These are phyloP conservation scores for Danionella cerebrum DNA, from an alignment of 2,113 vertebrate species.

Conservation along the genomic window DNA sequence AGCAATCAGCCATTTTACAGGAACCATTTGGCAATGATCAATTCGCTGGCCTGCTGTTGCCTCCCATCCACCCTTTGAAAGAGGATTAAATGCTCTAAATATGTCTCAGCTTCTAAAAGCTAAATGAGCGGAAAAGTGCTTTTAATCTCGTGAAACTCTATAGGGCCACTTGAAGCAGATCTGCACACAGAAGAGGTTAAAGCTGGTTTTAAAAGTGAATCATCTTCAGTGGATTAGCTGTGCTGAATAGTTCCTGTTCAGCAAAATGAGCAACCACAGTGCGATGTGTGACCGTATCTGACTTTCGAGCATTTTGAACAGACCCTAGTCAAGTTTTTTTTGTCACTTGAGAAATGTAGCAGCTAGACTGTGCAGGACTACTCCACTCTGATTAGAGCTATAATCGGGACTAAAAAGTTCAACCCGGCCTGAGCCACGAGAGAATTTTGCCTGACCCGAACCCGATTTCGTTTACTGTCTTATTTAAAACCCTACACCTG, in stretches of 20 bases:
- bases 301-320: too few relatives aligned
- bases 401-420: too few relatives aligned
- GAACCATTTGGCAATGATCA: constrained; percentile 43
- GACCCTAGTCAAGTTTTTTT: too few relatives aligned
- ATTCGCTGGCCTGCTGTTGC: constrained; percentile 18
- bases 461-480: too few relatives aligned
- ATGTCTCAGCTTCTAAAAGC: constrained; percentile 13
- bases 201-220: constrained; percentile 26
- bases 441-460: too few relatives aligned
- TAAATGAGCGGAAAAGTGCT: constrained; percentile 36
- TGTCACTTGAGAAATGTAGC: too few relatives aligned
- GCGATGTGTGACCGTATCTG: too few relatives aligned
- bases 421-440: too few relatives aligned
- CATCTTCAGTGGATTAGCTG: constrained; percentile 20
- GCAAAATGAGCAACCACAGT: too few relatives aligned
- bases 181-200: constrained; percentile 17
- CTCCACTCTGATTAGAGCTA: too few relatives aligned
- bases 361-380: too few relatives aligned
- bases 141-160: constrained; percentile 46
- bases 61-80: constrained; percentile 36
- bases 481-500: too few relatives aligned
- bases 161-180: constrained; percentile 16
- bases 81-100: constrained; percentile 38
- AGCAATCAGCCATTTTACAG: constrained; percentile 38
- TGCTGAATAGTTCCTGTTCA: neutral